Conservation (phyloP, 2,888 invertebrate species). For the Caenorhabditis virilis region DNA sequence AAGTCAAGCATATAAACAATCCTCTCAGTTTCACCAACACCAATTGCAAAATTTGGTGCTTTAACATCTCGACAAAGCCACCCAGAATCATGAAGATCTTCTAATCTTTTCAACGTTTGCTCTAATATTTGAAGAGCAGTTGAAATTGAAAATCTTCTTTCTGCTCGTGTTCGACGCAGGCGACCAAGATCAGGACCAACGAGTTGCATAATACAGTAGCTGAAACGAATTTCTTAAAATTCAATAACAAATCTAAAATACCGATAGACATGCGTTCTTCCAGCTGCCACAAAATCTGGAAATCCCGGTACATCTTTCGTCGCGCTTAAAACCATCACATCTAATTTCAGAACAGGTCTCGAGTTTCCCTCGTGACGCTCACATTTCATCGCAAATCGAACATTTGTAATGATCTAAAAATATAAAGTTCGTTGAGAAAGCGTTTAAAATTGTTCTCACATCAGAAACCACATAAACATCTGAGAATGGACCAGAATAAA, state of each 20-base stretch:
- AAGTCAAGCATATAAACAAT: conserved; percentile 63
- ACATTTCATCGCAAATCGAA: conserved; percentile 59
- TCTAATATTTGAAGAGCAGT: conserved; percentile 53
- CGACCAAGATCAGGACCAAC: conserved; percentile 58
- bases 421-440: background rate
- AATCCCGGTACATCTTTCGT: conserved; percentile 50
- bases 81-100: conserved; percentile 56
- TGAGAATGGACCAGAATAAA: conserved; percentile 59
- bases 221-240: conserved; percentile 3
- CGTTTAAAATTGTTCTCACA: conserved; percentile 5
- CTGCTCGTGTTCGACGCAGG: conserved; percentile 51
- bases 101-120: conserved; percentile 54
- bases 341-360: conserved; percentile 58
- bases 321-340: conserved; percentile 55
- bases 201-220: conserved; percentile 61
- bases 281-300: conserved; percentile 54
- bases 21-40: conserved; percentile 38
- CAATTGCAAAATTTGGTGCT: conserved; percentile 63
- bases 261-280: conserved; percentile 50
- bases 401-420: conserved; percentile 20
- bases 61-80: conserved; percentile 61
- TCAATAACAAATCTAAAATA: background rate
- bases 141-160: conserved; percentile 50
- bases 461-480: conserved; percentile 56
- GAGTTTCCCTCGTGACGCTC: conserved; percentile 51